phyloP scores from a whole-genome alignment of 2,797 vertebrate species.

The Schizothorax lantsangensis region DNA sequence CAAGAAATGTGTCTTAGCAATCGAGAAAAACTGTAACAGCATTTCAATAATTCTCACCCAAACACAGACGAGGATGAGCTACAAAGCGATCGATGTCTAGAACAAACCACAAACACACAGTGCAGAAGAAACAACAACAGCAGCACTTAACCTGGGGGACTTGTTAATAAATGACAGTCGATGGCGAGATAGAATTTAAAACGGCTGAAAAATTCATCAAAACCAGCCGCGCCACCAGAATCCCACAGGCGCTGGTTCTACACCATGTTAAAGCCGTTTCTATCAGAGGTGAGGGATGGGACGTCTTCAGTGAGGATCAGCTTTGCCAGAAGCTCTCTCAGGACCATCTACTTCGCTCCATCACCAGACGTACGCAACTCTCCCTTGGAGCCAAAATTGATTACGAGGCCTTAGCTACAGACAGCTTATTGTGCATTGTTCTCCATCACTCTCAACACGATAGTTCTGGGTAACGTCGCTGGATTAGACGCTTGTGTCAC shows the following conservation, averaged over 20 bases:
- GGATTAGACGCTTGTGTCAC: slow-evolving; percentile 7
- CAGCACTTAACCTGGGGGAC: slow-evolving; percentile 43
- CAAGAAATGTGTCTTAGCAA: too few relatives aligned
- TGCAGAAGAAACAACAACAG: neutral
- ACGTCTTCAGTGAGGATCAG: slow-evolving; percentile 27
- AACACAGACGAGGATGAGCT: neutral
- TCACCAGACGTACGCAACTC: slow-evolving; percentile 21
- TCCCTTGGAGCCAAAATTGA: slow-evolving; percentile 50
- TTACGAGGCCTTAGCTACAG: slow-evolving; percentile 53
- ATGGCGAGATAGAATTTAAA: slow-evolving; percentile 26
- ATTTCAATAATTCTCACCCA: slow-evolving; percentile 2
- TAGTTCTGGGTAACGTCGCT: slow-evolving; percentile 17
- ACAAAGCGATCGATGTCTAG: slow-evolving; percentile 2
- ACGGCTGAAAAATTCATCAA: slow-evolving; percentile 42
- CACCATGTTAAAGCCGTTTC: slow-evolving; percentile 51
- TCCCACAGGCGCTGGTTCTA: slow-evolving; percentile 49
- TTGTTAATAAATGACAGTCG: slow-evolving; percentile 44
- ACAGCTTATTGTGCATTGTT: slow-evolving; percentile 50
- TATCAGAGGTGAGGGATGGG: slow-evolving; percentile 47
- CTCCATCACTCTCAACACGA: slow-evolving; percentile 43
- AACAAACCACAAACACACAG: slow-evolving; percentile 27
- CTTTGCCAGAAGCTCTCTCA: slow-evolving; percentile 44
- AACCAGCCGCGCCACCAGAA: neutral
- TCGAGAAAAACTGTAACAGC: too few relatives aligned
- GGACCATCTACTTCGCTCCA: slow-evolving; percentile 25